These are phyloP conservation scores for Hemicentrotus pulcherrimus DNA, from an alignment of 35 echinoderm and acorn worm species.

Conservation along the genomic window DNA sequence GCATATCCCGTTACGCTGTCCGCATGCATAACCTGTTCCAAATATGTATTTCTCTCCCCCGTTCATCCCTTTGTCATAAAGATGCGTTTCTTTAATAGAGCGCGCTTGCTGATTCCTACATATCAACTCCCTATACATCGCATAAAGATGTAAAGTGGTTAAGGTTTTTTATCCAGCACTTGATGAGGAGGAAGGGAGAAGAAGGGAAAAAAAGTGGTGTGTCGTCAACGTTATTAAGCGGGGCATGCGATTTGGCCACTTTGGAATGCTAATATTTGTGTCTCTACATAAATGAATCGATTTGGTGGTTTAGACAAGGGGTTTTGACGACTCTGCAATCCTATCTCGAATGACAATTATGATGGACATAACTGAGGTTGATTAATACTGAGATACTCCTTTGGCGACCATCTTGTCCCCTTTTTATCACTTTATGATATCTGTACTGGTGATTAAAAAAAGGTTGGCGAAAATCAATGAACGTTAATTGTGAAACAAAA, in stretches of 20 bases:
- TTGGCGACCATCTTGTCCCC: neutral
- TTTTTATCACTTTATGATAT: neutral
- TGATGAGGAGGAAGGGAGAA: neutral
- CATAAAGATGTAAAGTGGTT: neutral
- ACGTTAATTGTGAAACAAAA: neutral
- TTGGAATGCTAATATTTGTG: neutral
- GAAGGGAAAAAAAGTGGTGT: neutral
- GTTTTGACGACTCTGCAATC: neutral
- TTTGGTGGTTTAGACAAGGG: neutral
- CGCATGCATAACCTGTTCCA: neutral
- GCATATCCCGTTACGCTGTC: neutral
- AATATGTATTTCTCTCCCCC: neutral
- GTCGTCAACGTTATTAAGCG: slow-evolving; percentile 10
- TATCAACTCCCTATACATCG: neutral
- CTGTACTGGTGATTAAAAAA: neutral
- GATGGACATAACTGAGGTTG: neutral
- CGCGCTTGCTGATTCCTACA: neutral
- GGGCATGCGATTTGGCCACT: neutral
- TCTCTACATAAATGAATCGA: neutral
- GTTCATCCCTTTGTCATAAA: neutral
- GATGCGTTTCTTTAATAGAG: neutral
- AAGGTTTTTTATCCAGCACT: neutral
- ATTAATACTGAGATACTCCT: neutral
- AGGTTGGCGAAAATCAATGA: neutral
- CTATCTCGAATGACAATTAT: neutral